Evolutionary conservation across 2,797 vertebrate species (phyloP).

Genomic region (Gymnoscopelus microlampas): DNA sequence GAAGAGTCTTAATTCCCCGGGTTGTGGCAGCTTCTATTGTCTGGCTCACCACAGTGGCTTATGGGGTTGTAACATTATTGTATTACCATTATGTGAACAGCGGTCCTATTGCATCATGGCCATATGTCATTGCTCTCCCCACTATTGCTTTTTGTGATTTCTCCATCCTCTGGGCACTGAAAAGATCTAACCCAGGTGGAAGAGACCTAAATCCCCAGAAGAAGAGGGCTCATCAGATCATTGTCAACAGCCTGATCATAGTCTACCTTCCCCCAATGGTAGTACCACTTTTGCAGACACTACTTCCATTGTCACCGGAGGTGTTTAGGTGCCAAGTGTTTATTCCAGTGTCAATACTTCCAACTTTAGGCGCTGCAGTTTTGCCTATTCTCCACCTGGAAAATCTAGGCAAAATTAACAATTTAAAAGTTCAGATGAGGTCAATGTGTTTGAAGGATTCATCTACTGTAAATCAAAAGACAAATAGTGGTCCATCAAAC

Average conservation of each 20-base stretch:
- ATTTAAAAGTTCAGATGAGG: background rate
- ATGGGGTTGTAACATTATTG: constrained; percentile 5
- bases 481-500: too few species aligned
- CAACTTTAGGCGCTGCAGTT: constrained; percentile 35
- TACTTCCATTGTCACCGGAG: too few species aligned
- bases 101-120: constrained; percentile 23
- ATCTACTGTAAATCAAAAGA: too few species aligned
- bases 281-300: constrained; percentile 30
- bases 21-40: constrained; percentile 16
- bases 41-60: constrained; percentile 26
- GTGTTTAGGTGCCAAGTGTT: too few species aligned
- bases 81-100: too few species aligned
- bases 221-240: constrained; percentile 64
- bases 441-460: too few species aligned
- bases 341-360: background rate
- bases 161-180: constrained; percentile 31
- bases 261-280: constrained; percentile 66
- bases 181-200: constrained; percentile 29
- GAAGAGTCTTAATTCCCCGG: constrained; percentile 39
- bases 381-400: constrained; percentile 60
- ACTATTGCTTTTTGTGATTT: constrained; percentile 51
- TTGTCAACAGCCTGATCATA: constrained; percentile 65
- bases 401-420: constrained; percentile 32
- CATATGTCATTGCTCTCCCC: constrained; percentile 45
- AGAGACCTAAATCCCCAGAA: constrained; percentile 72